Base-by-base conservation (phyloP, 2,797 vertebrate species). In the Lates japonicus region DNA sequence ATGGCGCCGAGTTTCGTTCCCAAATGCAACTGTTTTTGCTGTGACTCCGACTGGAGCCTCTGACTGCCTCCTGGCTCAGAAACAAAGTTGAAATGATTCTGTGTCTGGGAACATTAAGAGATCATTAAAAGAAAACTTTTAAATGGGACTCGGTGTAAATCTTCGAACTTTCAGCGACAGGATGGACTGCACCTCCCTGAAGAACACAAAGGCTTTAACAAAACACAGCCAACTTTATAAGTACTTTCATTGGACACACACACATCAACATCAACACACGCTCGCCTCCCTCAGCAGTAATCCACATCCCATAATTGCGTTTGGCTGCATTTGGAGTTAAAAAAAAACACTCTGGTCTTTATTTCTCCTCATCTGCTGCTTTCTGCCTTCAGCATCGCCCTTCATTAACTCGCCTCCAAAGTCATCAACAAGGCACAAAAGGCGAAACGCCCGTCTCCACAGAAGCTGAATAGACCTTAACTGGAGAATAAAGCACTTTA, bases 371-470 rank as follows among this genome's bases (percentile, higher is more conserved):
- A 82, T 88, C 72, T 76, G 77, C 83, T 73, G 70, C 74, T 82
- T 75, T 78, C 84, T 88, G 81, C 83, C 68, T 80, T 83, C 63
- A 49, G 79, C 66, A 60, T 88, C 74, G 76, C 64, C 87, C 87
- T 91, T 88, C 85, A 88, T 90, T 89, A 89, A 89, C 87, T 86
- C 58, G 74, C 81, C 84, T 87, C 80, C 84, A 68, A 73, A 90
- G 89, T 85, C 84, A 81, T 89, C 86, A 90, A 83, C 86, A 62
- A 76, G 80, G 35, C 82, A 85, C 84, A 82, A 75, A 79, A 88
- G 87, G 70, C 81, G 59, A 70, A 57, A 59, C 10, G 51, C 69
- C 54, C 35, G 61, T 74, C 73, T 83, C 80, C 73, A 67, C 11
- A n/a, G 80, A 74, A 37, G 44, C 85, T 88, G 87, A 91, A 90